Conservation (phyloP, 2,888 invertebrate genomes). For the Chrysopilus asiliformis region DNA sequence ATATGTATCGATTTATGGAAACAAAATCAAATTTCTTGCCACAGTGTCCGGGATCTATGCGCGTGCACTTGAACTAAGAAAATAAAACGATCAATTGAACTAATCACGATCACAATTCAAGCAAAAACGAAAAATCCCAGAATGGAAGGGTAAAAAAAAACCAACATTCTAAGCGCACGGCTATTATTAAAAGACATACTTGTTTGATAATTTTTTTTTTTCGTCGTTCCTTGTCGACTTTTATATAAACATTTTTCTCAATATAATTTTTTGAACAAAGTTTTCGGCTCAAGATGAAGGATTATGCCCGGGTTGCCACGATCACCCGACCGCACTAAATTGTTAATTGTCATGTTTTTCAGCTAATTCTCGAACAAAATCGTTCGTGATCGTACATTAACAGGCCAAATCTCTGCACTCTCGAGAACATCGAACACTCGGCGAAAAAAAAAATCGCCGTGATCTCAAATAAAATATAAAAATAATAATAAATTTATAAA, state of each 20-base stretch:
- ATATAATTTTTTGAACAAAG: too few relatives aligned
- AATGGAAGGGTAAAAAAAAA: too few relatives aligned
- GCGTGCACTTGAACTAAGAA: constrained; percentile 5
- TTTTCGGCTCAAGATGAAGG: too few relatives aligned
- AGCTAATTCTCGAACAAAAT: constrained; percentile 12
- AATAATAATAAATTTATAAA: constrained; percentile 1
- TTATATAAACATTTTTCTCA: too few relatives aligned
- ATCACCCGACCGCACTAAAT: constrained; percentile 13
- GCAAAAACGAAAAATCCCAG: too few relatives aligned
- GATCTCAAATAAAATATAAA: neutral
- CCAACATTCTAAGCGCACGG: too few relatives aligned
- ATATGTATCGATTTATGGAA: too few relatives aligned
- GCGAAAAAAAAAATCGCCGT: neutral
- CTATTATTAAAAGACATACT: too few relatives aligned
- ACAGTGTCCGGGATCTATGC: neutral
- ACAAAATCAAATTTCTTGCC: too few relatives aligned
- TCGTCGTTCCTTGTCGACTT: too few relatives aligned
- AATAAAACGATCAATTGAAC: constrained; percentile 5
- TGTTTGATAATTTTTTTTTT: too few relatives aligned
- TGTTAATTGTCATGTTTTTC: constrained; percentile 15
- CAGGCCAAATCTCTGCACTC: constrained; percentile 1
- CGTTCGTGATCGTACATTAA: constrained; percentile 12
- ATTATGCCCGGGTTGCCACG: too few relatives aligned
- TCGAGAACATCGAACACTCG: neutral
- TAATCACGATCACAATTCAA: constrained; percentile 9